Base-by-base conservation (phyloP, 2,888 invertebrate genomes). In the Syrphus vitripennis region DNA sequence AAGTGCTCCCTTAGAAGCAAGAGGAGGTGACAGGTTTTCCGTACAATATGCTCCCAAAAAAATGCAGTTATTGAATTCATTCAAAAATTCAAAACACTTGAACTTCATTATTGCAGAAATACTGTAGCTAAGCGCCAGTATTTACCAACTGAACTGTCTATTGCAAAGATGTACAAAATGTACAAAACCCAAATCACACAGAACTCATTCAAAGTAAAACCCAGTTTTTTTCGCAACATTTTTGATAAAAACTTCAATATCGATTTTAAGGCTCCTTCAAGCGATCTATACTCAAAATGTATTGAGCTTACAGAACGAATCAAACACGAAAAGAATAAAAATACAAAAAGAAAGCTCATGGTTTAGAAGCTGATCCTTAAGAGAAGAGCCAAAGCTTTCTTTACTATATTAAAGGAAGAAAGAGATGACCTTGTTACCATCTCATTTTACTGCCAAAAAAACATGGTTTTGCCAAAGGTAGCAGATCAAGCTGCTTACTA, bases 1-100 rank as follows among this genome's bases (percentile, higher is more conserved):
- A 50, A 5, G 37, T 45, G 42, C 81, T 69, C 77, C 75, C 45
- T 42, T 61, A 72, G 84, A 87, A 50, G 70, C 34, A 59, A 10
- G 75, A 74, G 87, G 87, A 53, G 76, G 87, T 29, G 74, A 87
- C 42, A 37, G 40, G 14, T 21, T n/a, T 26, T 53, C 53, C 7
- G 26, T 1, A 26, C 6, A 14, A 26, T 4, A 26, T 26, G 53
- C 26, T 53, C 26, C 53, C 14, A 53, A 53, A 53, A 53, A 45
- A 26, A 53, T 2, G 26, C 24, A 53, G 55, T 55, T 29, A 55
- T 14, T 26, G 26, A 53, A 24, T 53, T 53, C 6, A 53, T 53
- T 29, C 26, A 29, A 53, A 53, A 53, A 53, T 29, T 53, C 26
- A n/a, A 53, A 53, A 53, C 26, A 16, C 42, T 42, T 42, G 42